phyloP scores from a whole-genome alignment of 2,888 invertebrate species.

The Petrolisthes manimaculis region DNA sequence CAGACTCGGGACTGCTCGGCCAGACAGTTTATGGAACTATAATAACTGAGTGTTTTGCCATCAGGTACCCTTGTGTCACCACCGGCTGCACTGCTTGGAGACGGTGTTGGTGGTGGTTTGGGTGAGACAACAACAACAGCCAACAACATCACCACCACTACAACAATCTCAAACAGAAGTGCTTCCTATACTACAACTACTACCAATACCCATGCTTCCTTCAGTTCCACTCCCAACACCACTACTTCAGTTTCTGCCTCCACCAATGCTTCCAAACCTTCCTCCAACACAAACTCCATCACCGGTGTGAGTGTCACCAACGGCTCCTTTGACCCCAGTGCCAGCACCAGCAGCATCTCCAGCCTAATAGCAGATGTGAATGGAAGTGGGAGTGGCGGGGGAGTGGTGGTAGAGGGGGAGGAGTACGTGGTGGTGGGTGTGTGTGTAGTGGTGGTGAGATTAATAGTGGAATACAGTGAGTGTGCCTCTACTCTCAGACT shows the following conservation, averaged over 20 bases:
- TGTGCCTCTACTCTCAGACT: constrained; percentile 62
- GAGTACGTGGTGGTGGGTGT: constrained; percentile 64
- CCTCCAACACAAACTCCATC: neutral
- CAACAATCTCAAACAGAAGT: neutral
- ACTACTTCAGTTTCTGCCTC: neutral
- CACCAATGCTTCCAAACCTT: neutral
- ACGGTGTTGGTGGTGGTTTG: neutral
- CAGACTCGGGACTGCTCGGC: too few species aligned
- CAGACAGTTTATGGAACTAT: too few species aligned
- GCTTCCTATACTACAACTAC: neutral
- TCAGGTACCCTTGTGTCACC: constrained; percentile 51
- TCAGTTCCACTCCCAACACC: neutral
- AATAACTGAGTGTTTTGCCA: neutral
- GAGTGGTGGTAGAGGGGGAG: constrained; percentile 56
- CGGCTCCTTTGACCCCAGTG: neutral
- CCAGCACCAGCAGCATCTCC: neutral
- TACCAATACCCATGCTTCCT: constrained; percentile 6
- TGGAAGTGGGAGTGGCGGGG: constrained; percentile 30
- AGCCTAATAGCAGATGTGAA: neutral
- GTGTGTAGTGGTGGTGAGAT: constrained; percentile 62
- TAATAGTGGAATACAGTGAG: constrained; percentile 64
- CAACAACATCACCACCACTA: constrained; percentile 1
- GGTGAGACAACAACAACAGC: neutral
- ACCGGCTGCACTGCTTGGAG: constrained; percentile 26
- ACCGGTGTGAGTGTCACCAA: constrained; percentile 16